Evolutionary conservation across 2,888 invertebrate species (phyloP).

Genomic region (Eristalis intricaria): DNA sequence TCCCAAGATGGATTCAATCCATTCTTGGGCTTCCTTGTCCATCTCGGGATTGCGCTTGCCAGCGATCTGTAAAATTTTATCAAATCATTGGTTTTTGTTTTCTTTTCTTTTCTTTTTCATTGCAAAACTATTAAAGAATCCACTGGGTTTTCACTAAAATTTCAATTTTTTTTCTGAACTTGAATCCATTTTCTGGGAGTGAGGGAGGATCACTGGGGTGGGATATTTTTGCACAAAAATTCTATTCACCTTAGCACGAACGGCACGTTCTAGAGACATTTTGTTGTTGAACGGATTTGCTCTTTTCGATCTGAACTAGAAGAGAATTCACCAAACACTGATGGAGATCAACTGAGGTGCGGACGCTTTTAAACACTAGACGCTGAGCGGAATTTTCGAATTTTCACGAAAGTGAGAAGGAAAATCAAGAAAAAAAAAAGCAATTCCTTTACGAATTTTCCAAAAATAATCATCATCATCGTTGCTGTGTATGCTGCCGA

Average conservation of each 20-base stretch:
- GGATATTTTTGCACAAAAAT: constrained; percentile 19
- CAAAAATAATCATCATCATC: constrained; percentile 78
- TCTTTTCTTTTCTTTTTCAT: no score
- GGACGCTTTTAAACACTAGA: constrained; percentile 78
- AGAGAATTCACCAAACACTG: constrained; percentile 78
- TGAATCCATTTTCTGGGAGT: constrained; percentile 8
- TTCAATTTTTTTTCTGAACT: constrained; percentile 21
- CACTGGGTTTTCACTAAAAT: constrained; percentile 45
- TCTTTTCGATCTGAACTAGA: constrained; percentile 76
- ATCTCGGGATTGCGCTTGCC: constrained; percentile 91
- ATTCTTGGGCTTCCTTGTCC: constrained; percentile 94
- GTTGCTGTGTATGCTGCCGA: constrained; percentile 56
- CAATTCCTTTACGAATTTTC: constrained; percentile 76
- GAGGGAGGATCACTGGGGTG: neutral
- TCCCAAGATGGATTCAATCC: constrained; percentile 94
- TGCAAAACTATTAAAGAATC: neutral
- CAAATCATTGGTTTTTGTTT: constrained; percentile 14
- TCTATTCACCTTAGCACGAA: constrained; percentile 90
- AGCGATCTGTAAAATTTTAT: constrained; percentile 85
- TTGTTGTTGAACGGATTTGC: constrained; percentile 76
- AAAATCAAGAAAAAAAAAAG: neutral
- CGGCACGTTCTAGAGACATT: constrained; percentile 96
- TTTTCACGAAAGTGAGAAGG: constrained; percentile 29
- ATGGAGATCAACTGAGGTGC: constrained; percentile 76
- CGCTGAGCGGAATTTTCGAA: constrained; percentile 63